phyloP scores from a whole-genome alignment of 2,797 vertebrate species.

The Typhlichthys eigenmanni region DNA sequence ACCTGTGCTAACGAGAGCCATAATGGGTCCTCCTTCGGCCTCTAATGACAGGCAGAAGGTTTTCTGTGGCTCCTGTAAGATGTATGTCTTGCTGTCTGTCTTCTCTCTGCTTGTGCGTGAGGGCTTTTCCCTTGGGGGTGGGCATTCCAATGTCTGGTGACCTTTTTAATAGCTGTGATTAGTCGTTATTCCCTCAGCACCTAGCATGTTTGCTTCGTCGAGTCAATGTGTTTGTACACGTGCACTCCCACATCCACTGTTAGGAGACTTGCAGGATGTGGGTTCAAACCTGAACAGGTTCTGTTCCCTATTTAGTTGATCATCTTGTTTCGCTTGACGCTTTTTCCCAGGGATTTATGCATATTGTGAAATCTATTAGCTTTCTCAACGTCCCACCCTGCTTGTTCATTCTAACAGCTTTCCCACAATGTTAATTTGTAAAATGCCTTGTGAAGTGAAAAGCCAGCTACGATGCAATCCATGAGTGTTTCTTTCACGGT shows the following conservation, averaged over 20 bases:
- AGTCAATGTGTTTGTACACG: constrained; percentile 1
- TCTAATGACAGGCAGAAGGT: constrained; percentile 34
- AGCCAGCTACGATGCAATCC: too few species aligned
- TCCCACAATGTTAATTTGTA: too few species aligned
- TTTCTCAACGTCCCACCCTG: too few species aligned
- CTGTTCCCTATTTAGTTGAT: neutral
- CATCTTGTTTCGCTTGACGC: neutral
- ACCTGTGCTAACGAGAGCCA: constrained; percentile 46
- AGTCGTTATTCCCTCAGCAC: constrained; percentile 29
- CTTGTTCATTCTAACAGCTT: too few species aligned
- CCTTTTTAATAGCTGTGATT: constrained; percentile 44
- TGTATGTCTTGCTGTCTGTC: neutral
- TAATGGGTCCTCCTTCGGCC: constrained; percentile 35
- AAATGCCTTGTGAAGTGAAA: too few species aligned
- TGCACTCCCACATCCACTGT: constrained; percentile 2
- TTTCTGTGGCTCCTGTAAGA: too few species aligned
- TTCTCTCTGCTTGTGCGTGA: neutral
- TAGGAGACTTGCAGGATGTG: neutral
- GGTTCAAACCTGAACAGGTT: neutral
- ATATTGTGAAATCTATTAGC: too few species aligned
- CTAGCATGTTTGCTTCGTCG: constrained; percentile 35
- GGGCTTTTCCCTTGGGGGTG: neutral
- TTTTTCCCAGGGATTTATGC: neutral
- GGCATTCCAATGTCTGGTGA: constrained; percentile 31
- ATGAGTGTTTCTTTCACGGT: too few species aligned